These are phyloP conservation scores for Dolichotis patagonum DNA, from an alignment of 2,113 vertebrate genomes.

Conservation along the genomic window DNA sequence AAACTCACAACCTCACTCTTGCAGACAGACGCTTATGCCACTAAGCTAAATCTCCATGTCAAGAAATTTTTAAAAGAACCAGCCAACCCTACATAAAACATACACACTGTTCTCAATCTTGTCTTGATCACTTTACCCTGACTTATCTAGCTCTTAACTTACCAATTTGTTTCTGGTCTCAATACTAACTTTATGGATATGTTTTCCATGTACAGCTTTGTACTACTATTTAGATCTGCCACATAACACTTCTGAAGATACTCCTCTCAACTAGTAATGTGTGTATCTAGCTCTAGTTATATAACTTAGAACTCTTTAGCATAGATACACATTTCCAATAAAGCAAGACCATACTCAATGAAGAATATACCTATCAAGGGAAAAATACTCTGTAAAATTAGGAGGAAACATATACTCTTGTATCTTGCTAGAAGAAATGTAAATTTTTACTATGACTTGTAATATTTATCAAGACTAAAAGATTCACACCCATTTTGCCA, in stretches of 20 bases:
- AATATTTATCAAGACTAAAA: not conserved
- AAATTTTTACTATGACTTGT: not conserved
- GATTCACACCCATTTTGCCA: not conserved
- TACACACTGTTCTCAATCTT: not conserved
- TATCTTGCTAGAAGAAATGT: not conserved
- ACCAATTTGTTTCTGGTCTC: not conserved
- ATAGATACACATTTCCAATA: not conserved
- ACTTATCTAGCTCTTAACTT: not conserved
- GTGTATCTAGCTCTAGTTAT: not conserved
- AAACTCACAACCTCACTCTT: too few species aligned
- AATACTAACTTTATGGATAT: not conserved
- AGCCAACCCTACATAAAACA: not conserved
- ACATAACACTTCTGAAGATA: not conserved
- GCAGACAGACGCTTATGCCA: too few species aligned
- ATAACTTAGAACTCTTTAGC: not conserved
- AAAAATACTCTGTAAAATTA: not conserved
- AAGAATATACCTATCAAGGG: not conserved
- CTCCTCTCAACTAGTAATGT: not conserved
- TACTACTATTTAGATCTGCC: not conserved
- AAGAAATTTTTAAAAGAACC: not conserved
- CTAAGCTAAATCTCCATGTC: too few species aligned
- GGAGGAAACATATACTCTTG: not conserved
- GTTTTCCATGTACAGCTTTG: not conserved
- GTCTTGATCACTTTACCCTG: not conserved
- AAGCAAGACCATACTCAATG: not conserved